These are phyloP conservation scores for Rhabdophis nuchalis DNA, from an alignment of 2,797 vertebrate species.

Conservation along the genomic window DNA sequence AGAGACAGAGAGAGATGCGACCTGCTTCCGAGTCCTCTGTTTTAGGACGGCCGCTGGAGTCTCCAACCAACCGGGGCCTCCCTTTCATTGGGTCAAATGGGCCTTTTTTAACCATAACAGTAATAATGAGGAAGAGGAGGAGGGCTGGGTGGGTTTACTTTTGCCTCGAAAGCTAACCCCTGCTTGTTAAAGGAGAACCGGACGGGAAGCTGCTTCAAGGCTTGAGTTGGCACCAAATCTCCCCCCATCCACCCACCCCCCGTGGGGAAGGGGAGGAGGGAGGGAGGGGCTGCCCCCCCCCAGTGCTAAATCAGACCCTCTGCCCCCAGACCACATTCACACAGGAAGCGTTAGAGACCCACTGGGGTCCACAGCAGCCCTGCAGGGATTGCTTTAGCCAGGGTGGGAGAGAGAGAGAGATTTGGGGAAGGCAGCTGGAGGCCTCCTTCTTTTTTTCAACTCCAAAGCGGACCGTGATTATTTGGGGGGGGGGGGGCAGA, in stretches of 20 bases:
- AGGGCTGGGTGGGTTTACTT: conserved; percentile 64
- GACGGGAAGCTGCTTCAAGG: conserved; percentile 91
- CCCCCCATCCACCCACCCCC: conserved; percentile 41
- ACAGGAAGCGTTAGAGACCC: conserved; percentile 90
- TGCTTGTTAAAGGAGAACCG: conserved; percentile 86
- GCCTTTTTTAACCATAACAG: background rate
- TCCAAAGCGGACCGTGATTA: conserved; percentile 95
- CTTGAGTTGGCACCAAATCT: conserved; percentile 71
- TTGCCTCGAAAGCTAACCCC: conserved; percentile 70
- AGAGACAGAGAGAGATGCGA: conserved; percentile 21
- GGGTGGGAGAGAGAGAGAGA: conserved; percentile 89
- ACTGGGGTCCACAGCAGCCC: conserved; percentile 92
- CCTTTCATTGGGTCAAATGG: conserved; percentile 68
- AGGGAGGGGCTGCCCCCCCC: conserved; percentile 78
- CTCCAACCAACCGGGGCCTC: conserved; percentile 80
- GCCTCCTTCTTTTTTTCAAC: conserved; percentile 70
- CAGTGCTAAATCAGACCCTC: conserved; percentile 74
- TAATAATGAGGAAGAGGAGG: background rate
- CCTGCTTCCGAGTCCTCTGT: conserved; percentile 75
- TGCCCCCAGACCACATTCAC: conserved; percentile 76
- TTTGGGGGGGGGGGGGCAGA: conserved; percentile 28
- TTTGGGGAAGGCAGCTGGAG: background rate
- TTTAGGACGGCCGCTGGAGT: conserved; percentile 77
- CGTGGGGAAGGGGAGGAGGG: conserved; percentile 76
- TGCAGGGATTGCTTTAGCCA: conserved; percentile 91